Conservation (phyloP, 2,797 vertebrate species). For the Acipenser oxyrinchus region DNA sequence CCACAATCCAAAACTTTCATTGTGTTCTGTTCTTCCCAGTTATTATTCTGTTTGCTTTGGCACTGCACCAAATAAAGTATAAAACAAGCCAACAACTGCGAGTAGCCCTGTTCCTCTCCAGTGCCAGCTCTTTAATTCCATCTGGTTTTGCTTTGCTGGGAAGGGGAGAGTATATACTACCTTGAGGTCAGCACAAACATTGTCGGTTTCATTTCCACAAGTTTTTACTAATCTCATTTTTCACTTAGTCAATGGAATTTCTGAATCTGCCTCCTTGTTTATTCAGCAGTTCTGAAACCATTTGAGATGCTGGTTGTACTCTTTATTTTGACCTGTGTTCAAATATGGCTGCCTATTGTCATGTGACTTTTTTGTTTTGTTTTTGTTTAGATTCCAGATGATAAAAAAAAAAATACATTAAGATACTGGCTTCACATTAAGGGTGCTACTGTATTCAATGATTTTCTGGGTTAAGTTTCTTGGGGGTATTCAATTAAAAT, state of each 20-base stretch:
- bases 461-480: too few relatives aligned
- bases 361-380: too few relatives aligned
- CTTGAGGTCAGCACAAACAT: constrained; percentile 18
- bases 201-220: constrained; percentile 30
- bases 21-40: background rate
- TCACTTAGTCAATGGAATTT: constrained; percentile 31
- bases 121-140: constrained; percentile 6
- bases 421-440: too few relatives aligned
- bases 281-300: too few relatives aligned
- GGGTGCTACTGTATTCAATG: too few relatives aligned
- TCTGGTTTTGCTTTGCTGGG: constrained; percentile 10
- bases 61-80: constrained; percentile 3
- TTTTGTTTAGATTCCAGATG: too few relatives aligned
- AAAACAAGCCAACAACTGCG: background rate
- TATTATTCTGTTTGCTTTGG: constrained; percentile 9
- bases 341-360: too few relatives aligned
- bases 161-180: background rate
- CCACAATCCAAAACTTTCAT: too few relatives aligned
- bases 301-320: too few relatives aligned
- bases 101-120: background rate
- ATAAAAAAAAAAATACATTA: too few relatives aligned
- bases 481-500: too few relatives aligned
- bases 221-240: constrained; percentile 30
- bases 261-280: constrained; percentile 18
- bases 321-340: too few relatives aligned